Conservation (phyloP, 2,797 vertebrate genomes). For the Lophius americanus region DNA sequence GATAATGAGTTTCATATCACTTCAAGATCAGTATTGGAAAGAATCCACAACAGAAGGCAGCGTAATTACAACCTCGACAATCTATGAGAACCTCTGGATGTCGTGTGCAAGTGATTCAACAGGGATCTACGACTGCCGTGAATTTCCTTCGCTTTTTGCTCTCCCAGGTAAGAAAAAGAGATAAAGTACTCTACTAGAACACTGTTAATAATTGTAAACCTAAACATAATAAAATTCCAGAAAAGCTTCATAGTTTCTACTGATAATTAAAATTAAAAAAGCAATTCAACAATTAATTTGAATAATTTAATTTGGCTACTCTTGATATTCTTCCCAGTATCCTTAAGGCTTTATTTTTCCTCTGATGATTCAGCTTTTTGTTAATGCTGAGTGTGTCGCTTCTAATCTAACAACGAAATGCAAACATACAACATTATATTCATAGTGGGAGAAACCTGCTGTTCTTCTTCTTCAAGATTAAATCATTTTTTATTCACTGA, state of each 20-base stretch:
- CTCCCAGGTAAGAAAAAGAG: slow-evolving; percentile 84
- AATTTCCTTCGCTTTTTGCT: slow-evolving; percentile 89
- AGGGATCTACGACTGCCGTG: slow-evolving; percentile 86
- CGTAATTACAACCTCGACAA: slow-evolving; percentile 87
- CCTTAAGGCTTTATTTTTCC: neutral
- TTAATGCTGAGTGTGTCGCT: slow-evolving; percentile 52
- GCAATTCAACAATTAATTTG: neutral
- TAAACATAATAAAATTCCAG: neutral
- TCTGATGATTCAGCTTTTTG: slow-evolving; percentile 38
- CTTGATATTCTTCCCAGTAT: slow-evolving; percentile 4
- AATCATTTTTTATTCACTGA: no score
- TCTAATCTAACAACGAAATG: neutral
- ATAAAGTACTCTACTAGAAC: neutral
- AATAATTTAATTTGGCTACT: neutral
- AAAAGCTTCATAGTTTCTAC: neutral
- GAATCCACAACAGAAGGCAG: slow-evolving; percentile 87
- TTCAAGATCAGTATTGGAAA: slow-evolving; percentile 87
- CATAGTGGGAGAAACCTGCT: neutral
- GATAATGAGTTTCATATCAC: slow-evolving; percentile 82
- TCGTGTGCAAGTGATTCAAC: slow-evolving; percentile 91
- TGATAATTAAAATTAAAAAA: neutral
- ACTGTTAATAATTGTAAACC: neutral
- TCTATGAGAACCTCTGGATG: slow-evolving; percentile 94
- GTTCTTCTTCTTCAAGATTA: neutral
- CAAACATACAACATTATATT: neutral